Evolutionary conservation across 1,140 invertebrate species (phyloP), one percentile per base, ranked within the genome.

Genomic region (Atopsyche davidsoni): DNA sequence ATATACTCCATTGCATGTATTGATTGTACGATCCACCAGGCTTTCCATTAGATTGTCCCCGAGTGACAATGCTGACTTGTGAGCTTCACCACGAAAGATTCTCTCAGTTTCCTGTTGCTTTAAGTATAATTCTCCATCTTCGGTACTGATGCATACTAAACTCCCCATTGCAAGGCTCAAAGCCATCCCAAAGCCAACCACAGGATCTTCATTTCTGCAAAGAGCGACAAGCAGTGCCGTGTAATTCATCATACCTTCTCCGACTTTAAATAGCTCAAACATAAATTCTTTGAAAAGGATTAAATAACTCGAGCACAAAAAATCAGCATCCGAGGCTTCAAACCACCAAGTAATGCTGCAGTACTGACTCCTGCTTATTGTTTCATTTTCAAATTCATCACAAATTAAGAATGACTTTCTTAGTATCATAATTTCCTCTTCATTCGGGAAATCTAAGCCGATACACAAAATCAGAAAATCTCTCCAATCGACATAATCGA

Each of bases 251-350:
- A 40, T 13, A n/a, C 41, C 38, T 1, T 1, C 6, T 32, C n/a
- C n/a, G 9, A 49, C 25, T 41, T 41, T 21, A 23, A 49, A 49
- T 22, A 49, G 34, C 16, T 38, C 22, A 41, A 49, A 49, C 4
- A 49, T 10, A 34, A 41, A 34, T 40, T 49, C 36, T 49, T 49
- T 49, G 6, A n/a, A n/a, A n/a, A n/a, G n/a, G n/a, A 49, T 41
- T 14, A 40, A 40, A 49, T 35, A 39, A 21, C n/a, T n/a, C n/a
- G 16, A 22, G 2, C 36, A 16, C 18, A 49, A 32, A 19, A 32
- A 16, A 4, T 22, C 31, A 16, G 7, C 46, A n/a, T 42, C 16
- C n/a, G 18, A 16, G 2, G 46, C 24, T 49, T 49, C 23, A 41
- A 49, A 49, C 46, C 46, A 49, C 13, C 40, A 41, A 7, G 3